Base-by-base conservation (phyloP, 2,888 invertebrate genomes). In the Cantharis nigra region DNA sequence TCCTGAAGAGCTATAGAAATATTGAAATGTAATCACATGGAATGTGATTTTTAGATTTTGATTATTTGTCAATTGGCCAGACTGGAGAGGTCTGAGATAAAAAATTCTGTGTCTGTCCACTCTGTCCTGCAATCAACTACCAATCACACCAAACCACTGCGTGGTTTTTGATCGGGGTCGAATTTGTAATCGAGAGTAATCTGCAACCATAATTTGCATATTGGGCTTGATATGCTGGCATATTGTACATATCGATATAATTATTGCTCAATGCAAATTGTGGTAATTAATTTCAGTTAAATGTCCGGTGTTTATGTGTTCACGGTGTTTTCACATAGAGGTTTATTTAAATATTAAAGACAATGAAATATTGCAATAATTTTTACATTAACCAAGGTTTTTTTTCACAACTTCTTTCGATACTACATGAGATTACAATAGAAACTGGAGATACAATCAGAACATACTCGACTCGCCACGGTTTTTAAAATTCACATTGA, bases 361-460 rank as follows among this genome's bases (percentile, higher is more conserved):
- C 77, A 78, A 79, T 78, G 74, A 77, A 49, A 79, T 77, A 80
- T 82, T 81, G 82, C 80, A 81, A 80, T 79, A 80, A 77, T 81
- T 81, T 26, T 80, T 81, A 76, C 80, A 78, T 65, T 74, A 72
- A 76, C 78, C 83, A 82, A 83, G 83, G 83, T 74, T 81, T 80
- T 81, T 67, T 67, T 83, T 81, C 82, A 80, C 80, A 82, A 82
- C 70, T 78, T 74, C 69, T 49, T 49, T 63, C 70, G 73, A 73
- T 72, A 73, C 72, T 33, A 70, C 73, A 13, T 9, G 7, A 64
- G 73, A 76, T 76, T 69, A 69, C 14, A 16, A 64, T 14, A n/a
- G 49, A 5, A n/a, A 49, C 49, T n/a, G n/a, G 49, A 49, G 49
- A 49, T 49, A 49, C n/a, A 49, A 49, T 49, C 49, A 49, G n/a